Evolutionary conservation across 2,797 vertebrate species (phyloP).

Genomic region (Cirrhinus molitorella): DNA sequence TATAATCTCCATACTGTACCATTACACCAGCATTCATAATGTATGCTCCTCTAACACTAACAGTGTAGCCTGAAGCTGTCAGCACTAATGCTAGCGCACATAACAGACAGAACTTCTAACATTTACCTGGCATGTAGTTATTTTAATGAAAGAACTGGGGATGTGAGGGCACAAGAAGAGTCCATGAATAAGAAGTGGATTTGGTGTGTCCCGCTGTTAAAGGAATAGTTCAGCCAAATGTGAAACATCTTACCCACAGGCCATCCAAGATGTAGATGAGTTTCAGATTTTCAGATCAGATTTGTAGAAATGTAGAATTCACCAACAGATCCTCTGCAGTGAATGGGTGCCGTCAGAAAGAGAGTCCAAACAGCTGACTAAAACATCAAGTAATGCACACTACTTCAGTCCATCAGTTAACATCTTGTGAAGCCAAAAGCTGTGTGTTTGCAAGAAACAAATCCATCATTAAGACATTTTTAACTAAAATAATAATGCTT

Average conservation of each 20-base stretch:
- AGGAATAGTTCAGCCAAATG: background rate
- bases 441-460: background rate
- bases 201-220: background rate
- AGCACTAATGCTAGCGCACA: conserved; percentile 14
- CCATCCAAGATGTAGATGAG: background rate
- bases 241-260: background rate
- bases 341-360: background rate
- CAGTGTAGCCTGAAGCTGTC: conserved; percentile 5
- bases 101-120: conserved; percentile 10
- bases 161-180: background rate
- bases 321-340: background rate
- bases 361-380: background rate
- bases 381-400: background rate
- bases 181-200: background rate
- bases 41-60: background rate
- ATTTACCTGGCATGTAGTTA: background rate
- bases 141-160: background rate
- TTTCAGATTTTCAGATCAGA: background rate
- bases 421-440: background rate
- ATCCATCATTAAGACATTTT: background rate
- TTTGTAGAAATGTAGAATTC: background rate
- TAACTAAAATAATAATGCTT: too few relatives aligned
- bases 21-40: background rate
- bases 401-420: background rate
- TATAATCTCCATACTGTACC: background rate